These are phyloP conservation scores for Embiotoca jacksoni DNA, from an alignment of 2,113 vertebrate genomes.

Conservation along the genomic window DNA sequence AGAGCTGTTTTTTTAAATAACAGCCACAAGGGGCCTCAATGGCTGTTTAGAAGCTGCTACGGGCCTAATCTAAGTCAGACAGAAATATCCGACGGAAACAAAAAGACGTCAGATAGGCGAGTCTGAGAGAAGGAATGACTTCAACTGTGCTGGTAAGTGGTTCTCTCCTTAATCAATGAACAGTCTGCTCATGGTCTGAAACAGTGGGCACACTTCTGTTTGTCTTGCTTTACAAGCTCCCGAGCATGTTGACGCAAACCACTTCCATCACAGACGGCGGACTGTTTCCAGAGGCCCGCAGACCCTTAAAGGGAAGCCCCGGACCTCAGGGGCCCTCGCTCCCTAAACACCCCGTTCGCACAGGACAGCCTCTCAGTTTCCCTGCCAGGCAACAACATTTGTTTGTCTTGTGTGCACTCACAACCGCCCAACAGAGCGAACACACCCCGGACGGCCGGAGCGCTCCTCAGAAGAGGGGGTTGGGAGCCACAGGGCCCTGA, in stretches of 20 bases:
- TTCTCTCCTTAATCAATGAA: slow-evolving; percentile 45
- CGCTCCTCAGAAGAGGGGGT: slow-evolving; percentile 60
- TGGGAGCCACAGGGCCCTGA: slow-evolving; percentile 65
- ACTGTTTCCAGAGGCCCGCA: slow-evolving; percentile 68
- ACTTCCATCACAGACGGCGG: slow-evolving; percentile 67
- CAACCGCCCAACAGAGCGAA: slow-evolving; percentile 55
- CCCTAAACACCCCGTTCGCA: slow-evolving; percentile 64
- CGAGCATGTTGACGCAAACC: slow-evolving; percentile 63
- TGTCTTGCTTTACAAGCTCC: slow-evolving; percentile 63
- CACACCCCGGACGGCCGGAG: slow-evolving; percentile 67
- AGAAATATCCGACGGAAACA: slow-evolving; percentile 34
- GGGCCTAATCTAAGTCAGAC: slow-evolving; percentile 8
- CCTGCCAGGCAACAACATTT: slow-evolving; percentile 78
- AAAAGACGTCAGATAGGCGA: slow-evolving; percentile 30
- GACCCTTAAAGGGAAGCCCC: slow-evolving; percentile 59
- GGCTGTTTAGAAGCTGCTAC: slow-evolving; percentile 5
- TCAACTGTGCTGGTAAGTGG: slow-evolving; percentile 39
- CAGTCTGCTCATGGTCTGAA: slow-evolving; percentile 46
- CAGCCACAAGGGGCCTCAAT: background rate
- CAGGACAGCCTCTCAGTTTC: slow-evolving; percentile 73
- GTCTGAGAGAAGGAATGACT: slow-evolving; percentile 15
- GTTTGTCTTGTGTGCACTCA: slow-evolving; percentile 79
- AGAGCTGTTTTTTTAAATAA: slow-evolving; percentile 12
- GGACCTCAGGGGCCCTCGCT: slow-evolving; percentile 54
- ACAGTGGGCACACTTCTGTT: slow-evolving; percentile 74